Conservation (phyloP, 2,113 vertebrate species). For the Paraplagusia blochii region DNA sequence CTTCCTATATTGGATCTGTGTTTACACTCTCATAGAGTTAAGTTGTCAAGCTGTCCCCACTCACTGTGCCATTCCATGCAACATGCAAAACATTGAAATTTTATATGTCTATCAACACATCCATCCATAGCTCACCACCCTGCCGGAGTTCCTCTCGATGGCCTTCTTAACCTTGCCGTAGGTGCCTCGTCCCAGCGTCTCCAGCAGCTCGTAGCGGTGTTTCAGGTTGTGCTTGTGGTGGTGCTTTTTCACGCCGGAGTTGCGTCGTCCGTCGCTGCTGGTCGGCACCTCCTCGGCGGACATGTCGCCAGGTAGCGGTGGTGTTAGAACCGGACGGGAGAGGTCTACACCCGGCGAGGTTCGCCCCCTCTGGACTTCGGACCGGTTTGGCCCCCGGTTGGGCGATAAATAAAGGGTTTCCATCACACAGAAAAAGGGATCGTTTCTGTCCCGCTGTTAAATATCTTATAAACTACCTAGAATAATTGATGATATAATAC, state of each 20-base stretch:
- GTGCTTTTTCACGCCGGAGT: constrained; percentile 90
- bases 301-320: constrained; percentile 33
- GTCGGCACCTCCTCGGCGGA: constrained; percentile 46
- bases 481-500: constrained; percentile 69
- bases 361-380: constrained; percentile 43
- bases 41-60: too few relatives aligned
- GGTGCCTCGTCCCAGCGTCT: constrained; percentile 94
- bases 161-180: constrained; percentile 98
- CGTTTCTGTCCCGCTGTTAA: constrained; percentile 57
- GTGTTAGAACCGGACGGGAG: constrained; percentile 19
- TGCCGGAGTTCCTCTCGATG: constrained; percentile 91
- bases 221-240: constrained; percentile 99
- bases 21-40: too few relatives aligned
- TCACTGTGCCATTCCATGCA: too few relatives aligned
- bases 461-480: constrained; percentile 55
- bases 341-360: constrained; percentile 35
- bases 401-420: constrained; percentile 67
- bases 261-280: constrained; percentile 67
- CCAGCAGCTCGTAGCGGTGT: constrained; percentile 96
- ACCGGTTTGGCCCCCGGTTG: constrained; percentile 52
- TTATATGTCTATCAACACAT: too few relatives aligned
- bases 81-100: too few relatives aligned
- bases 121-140: constrained; percentile 83
- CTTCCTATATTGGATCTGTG: too few relatives aligned
- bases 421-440: constrained; percentile 61